Evolutionary conservation across 1,140 invertebrate species (phyloP), one percentile per base, ranked within the genome.

Genomic region (Apis laboriosa): DNA sequence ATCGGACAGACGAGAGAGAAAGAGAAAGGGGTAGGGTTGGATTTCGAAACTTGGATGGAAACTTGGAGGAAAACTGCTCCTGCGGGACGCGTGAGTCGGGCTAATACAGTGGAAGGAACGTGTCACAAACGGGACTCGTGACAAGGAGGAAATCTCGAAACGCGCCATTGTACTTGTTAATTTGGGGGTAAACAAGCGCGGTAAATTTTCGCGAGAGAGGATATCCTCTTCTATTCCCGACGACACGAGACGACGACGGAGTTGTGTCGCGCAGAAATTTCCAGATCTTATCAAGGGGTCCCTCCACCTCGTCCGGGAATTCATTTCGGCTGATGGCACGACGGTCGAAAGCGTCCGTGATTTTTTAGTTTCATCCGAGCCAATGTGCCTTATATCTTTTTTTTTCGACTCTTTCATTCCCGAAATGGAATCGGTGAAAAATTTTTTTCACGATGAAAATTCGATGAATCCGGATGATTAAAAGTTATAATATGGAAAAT

Each of bases 11-110:
- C 73, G 83, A 84, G 84, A 86, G 86, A 83, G 86, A 89, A 73
- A 81, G 34, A 34, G 2, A 43, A 4, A 43, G 34, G 78, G 63
- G n/a, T 55, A 51, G 58, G 76, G 53, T 80, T 60, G 79, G 81
- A 84, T 73, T 43, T 43, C 72, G 80, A 86, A 89, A 89, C 84
- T 89, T 89, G 83, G 79, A 84, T 80, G 83, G 34, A 84, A 89
- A 89, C 84, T 89, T 86, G 21, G 51, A 82, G 84, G 85, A 84
- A 85, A 88, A 89, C 84, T 89, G 77, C 81, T 81, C 88, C 88
- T 85, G 72, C 34, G 86, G 85, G 88, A 80, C 72, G 55, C 66
- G 71, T 66, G 75, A 73, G 78, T 85, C 77, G 51, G 68, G 61
- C 83, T 86, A 88, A 88, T 88, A 86, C 79, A 77, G 72, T 80